Evolutionary conservation across 2,888 invertebrate genomes (phyloP).

Genomic region (Hylaea fasciaria): DNA sequence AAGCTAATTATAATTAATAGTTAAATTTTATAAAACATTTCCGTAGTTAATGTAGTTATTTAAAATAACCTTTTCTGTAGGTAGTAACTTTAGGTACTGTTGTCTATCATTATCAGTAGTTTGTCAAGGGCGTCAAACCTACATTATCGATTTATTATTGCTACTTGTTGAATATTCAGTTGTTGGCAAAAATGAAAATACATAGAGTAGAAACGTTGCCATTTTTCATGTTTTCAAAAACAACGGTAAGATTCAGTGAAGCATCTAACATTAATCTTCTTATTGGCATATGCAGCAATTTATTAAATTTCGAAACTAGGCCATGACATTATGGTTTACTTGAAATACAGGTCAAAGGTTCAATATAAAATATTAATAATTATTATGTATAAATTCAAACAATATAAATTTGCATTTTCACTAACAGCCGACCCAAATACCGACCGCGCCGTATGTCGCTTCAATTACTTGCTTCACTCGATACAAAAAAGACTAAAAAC

Average conservation of each 20-base stretch:
- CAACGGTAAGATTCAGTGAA: too few species aligned
- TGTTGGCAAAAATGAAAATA: neutral
- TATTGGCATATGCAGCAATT: conserved; percentile 1
- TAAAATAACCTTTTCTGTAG: too few species aligned
- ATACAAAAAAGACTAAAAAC: neutral
- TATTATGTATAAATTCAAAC: conserved; percentile 10
- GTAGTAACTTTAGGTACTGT: neutral
- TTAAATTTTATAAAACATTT: too few species aligned
- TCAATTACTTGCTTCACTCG: neutral
- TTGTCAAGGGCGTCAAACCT: conserved; percentile 52
- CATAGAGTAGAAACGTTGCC: too few species aligned
- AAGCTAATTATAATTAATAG: too few species aligned
- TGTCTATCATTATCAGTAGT: conserved; percentile 18
- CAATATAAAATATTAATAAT: conserved; percentile 14
- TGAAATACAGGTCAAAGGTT: neutral
- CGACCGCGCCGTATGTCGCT: neutral
- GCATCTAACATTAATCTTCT: too few species aligned
- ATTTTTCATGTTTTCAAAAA: too few species aligned
- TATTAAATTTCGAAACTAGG: conserved; percentile 8
- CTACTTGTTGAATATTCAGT: conserved; percentile 30
- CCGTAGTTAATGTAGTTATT: too few species aligned
- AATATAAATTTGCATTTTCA: conserved; percentile 26
- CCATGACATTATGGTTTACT: conserved; percentile 6
- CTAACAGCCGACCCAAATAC: conserved; percentile 15
- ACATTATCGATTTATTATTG: conserved; percentile 42